Evolutionary conservation across 2,113 vertebrate genomes (phyloP).

Genomic region (Henicopernis longicauda): DNA sequence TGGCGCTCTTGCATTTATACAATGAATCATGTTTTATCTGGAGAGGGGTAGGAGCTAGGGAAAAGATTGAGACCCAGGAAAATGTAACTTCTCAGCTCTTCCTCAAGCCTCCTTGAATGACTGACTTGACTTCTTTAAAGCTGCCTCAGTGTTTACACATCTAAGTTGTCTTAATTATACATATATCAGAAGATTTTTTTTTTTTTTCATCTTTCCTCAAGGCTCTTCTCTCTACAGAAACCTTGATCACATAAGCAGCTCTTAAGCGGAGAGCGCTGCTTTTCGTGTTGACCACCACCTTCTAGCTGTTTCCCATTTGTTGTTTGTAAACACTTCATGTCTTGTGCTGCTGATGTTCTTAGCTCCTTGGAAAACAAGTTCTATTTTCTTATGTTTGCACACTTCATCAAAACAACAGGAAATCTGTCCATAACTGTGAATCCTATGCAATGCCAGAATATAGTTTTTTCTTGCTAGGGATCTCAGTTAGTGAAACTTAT

Average conservation of each 20-base stretch:
- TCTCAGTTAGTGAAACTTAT: neutral
- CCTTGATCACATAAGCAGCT: neutral
- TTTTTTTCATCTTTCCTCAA: neutral
- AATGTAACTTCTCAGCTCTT: neutral
- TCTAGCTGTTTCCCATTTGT: slow-evolving; percentile 33
- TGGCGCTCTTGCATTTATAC: neutral
- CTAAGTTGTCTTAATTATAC: neutral
- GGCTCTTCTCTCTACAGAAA: neutral
- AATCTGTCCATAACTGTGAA: neutral
- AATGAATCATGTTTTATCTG: neutral
- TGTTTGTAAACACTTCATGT: slow-evolving; percentile 40
- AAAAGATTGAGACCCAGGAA: neutral
- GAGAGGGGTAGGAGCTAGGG: neutral
- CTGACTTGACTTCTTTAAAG: neutral
- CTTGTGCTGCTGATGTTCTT: slow-evolving; percentile 32
- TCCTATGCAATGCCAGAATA: neutral
- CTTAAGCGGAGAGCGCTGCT: neutral
- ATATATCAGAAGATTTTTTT: neutral
- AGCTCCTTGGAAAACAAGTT: neutral
- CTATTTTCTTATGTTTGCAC: slow-evolving; percentile 19
- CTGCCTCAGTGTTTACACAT: neutral
- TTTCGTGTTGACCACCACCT: neutral
- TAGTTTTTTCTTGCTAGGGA: neutral
- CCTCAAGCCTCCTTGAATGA: neutral
- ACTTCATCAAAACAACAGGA: slow-evolving; percentile 1